Base-by-base conservation (phyloP, 2,113 vertebrate genomes). In the Cinclus mexicanus region DNA sequence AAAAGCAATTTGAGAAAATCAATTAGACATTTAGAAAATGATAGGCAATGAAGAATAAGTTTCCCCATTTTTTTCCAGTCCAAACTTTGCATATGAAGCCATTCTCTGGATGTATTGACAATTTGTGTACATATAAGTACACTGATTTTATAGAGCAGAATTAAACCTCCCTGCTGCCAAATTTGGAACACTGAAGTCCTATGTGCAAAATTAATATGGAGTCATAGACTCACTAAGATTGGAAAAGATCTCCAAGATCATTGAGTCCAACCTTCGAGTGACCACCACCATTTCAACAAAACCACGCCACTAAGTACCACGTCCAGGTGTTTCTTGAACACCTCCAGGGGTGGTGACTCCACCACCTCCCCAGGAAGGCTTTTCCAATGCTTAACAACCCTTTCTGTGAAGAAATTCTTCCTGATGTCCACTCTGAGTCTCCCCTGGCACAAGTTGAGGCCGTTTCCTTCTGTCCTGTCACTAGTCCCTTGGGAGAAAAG, bases 1-100 rank as follows among this genome's bases (percentile, higher is more conserved):
- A 90, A 87, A 82, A 85, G 24, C 37, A 67, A n/a, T 37, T 94
- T 70, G 46, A 78, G 37, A 69, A 94, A 87, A 79, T 47, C 61
- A 84, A 42, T 78, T 84, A 89, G 77, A 44, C 44, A 76, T 68
- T 37, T 16, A 78, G 61, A 89, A 94, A 78, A 84, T 49, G 1
- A 80, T n/a, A 52, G 12, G 52, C 78, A 84, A 71, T 44, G 28
- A 1, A 82, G 14, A 93, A 22, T 37, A 78, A 63, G 25, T 72
- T 87, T 79, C 78, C 37, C 64, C 11, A 29, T 76, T 74, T 69
- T 69, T 84, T 94, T 87, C 46, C 63, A 65, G 49, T 28, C 53
- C 57, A 72, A 80, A 14, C 19, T 72, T 88, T 87, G 28, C 18
- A 53, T 33, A 46, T 57, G 33, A 72, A 91, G 16, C 33, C 0